Base-by-base conservation (phyloP, 1,140 invertebrate species). In the Zaprionus inermis region DNA sequence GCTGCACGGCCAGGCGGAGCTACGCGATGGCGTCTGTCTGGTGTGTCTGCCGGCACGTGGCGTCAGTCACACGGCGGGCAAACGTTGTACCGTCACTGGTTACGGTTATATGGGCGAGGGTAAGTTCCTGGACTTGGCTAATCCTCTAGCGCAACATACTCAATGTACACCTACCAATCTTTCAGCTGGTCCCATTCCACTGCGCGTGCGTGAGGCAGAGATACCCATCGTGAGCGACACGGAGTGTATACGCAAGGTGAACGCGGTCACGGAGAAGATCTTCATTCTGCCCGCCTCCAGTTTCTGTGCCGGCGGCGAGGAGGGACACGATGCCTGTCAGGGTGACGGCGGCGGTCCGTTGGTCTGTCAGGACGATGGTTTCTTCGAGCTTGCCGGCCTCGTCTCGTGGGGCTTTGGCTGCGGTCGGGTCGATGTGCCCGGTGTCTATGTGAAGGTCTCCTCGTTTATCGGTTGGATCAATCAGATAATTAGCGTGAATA, bases 381-480 rank as follows among this genome's bases (percentile, higher is more conserved):
- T 97, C 93, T 98, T 96, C 83, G 97, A 98, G 92, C 92, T 98
- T 34, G 97, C 96, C 22, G 97, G 97, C 6, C 93, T 98, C 0
- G 97, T 98, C 0, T 97, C 97, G 1, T 92, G 91, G 91, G 97
- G 97, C 68, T 98, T 98, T 91, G 97, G 97, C 63, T 98, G 97
- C 92, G 97, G 97, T 1, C 93, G 97, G 28, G 93, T 95, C 46
- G 96, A 98, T 91, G 97, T 98, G 14, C 97, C 97, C 14, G 97
- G 97, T 32, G 97, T 98, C 55, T 98, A 98, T 92, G 97, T 98
- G 22, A 98, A 98, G 93, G 97, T 98, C 5, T 97, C 97, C 16
- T 96, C 97, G 5, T 98, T 98, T 92, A 98, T 98, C 74, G 97
- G 97, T 54, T 98, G 97, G 97, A 98, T 98, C 90, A 98, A 98